Evolutionary conservation across 2,888 invertebrate genomes (phyloP).

Genomic region (Tetramorium bicarinatum): DNA sequence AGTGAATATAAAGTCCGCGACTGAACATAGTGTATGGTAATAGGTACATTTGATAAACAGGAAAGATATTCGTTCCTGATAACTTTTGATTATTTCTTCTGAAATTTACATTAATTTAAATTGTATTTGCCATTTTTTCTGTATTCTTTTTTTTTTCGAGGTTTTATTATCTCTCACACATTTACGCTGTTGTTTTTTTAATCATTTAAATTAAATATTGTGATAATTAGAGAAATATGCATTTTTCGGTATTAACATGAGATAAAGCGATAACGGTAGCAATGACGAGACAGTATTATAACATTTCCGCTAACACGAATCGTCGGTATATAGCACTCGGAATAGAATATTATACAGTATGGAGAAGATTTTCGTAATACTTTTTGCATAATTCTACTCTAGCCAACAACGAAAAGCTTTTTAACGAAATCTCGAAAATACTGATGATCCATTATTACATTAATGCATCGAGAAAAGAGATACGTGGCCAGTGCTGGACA

Average conservation of each 20-base stretch:
- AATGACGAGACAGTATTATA: constrained; percentile 28
- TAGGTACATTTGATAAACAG: constrained; percentile 37
- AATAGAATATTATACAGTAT: constrained; percentile 31
- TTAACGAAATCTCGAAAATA: constrained; percentile 42
- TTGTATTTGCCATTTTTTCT: background rate
- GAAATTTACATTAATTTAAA: constrained; percentile 16
- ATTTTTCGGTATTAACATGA: constrained; percentile 25
- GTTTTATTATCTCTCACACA: background rate
- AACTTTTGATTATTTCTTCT: background rate
- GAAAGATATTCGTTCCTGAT: background rate
- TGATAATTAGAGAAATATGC: background rate
- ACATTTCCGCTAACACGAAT: constrained; percentile 26
- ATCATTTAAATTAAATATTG: constrained; percentile 20
- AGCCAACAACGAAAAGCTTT: constrained; percentile 52
- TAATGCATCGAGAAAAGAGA: constrained; percentile 40
- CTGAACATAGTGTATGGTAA: constrained; percentile 2
- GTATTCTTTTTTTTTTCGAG: background rate
- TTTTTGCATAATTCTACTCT: constrained; percentile 47
- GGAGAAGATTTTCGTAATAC: constrained; percentile 34
- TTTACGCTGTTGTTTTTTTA: background rate
- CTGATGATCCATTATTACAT: constrained; percentile 44
- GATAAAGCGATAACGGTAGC: constrained; percentile 29
- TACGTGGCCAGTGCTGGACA: background rate
- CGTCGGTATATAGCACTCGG: constrained; percentile 8
- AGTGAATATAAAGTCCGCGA: constrained; percentile 26